A percentile compares a stretch with the other conserved stretches of the same genome.
These are phyloP conservation scores for Drepana arcuata DNA, from an alignment of 1,140 invertebrate genomes.

Conservation along the genomic window DNA sequence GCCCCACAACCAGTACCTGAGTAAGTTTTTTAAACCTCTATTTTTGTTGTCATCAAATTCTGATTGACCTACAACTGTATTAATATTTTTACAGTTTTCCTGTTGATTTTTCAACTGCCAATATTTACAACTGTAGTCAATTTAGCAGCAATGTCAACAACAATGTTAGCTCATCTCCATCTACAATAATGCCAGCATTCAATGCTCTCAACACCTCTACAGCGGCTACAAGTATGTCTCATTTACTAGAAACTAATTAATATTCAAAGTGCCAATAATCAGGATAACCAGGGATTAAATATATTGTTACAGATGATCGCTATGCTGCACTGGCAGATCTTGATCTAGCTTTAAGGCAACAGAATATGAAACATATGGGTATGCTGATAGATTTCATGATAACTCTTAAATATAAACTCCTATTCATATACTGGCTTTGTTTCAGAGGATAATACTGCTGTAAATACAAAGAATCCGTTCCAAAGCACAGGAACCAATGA, in stretches of 20 bases:
- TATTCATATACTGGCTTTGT: conserved; percentile 13
- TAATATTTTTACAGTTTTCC: conserved; percentile 60
- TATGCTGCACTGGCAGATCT: conserved; percentile 69
- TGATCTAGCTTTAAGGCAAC: conserved; percentile 60
- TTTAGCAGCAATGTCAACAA: conserved; percentile 43
- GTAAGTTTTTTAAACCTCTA: no score
- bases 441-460: conserved; percentile 43
- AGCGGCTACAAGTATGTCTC: conserved; percentile 39
- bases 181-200: conserved; percentile 25
- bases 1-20: conserved; percentile 42
- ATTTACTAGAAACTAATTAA: no score
- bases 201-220: conserved; percentile 40
- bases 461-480: conserved; percentile 57
- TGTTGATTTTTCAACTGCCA: conserved; percentile 67
- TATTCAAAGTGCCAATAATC: no score
- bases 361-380: conserved; percentile 62
- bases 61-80: no score
- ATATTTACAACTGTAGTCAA: conserved; percentile 69
- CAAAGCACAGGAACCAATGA: conserved; percentile 53
- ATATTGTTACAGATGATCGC: conserved; percentile 54
- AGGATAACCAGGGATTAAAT: no score
- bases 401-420: conserved; percentile 4
- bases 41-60: no score
- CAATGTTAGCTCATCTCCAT: conserved; percentile 36
- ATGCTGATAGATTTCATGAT: no score